A percentile compares a stretch with the other conserved stretches of the same genome.
Evolutionary conservation across 92 coral and sea anemone species (phyloP).

Genomic region (Diadumene lineata): DNA sequence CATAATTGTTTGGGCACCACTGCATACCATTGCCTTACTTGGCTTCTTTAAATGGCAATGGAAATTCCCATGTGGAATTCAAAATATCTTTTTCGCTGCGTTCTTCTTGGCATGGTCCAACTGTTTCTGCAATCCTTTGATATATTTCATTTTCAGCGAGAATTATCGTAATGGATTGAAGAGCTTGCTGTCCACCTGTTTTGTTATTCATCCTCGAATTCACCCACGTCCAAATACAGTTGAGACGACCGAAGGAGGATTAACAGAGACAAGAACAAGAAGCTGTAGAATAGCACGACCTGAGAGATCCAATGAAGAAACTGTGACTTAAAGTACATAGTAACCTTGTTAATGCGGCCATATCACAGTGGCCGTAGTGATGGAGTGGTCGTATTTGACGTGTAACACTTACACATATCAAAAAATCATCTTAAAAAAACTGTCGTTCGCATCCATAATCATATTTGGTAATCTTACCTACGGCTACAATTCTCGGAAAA

Average conservation of each 20-base stretch:
- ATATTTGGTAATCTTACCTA: too few relatives aligned
- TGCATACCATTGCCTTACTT: conserved; percentile 16
- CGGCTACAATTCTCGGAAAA: too few relatives aligned
- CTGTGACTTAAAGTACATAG: background rate
- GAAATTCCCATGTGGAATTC: conserved; percentile 25
- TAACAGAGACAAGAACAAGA: conserved; percentile 13
- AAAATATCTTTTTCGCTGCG: conserved; percentile 10
- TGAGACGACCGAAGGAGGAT: conserved; percentile 23
- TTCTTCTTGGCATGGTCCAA: conserved; percentile 35
- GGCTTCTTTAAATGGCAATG: conserved; percentile 21
- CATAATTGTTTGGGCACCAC: conserved; percentile 29
- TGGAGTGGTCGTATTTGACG: too few relatives aligned
- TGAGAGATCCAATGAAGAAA: conserved; percentile 9
- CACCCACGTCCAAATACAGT: conserved; percentile 13
- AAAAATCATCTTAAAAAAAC: too few relatives aligned
- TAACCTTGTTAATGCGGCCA: too few relatives aligned
- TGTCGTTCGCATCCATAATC: too few relatives aligned
- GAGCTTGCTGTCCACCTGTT: conserved; percentile 11
- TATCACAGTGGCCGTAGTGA: too few relatives aligned
- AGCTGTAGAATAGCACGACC: background rate
- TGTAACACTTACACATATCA: too few relatives aligned
- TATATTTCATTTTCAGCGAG: conserved; percentile 60
- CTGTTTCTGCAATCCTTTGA: conserved; percentile 52
- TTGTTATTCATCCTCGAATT: conserved; percentile 24
- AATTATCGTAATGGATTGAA: conserved; percentile 57